These are phyloP conservation scores for Distichodus sexfasciatus DNA, from an alignment of 2,797 vertebrate genomes.

Conservation along the genomic window DNA sequence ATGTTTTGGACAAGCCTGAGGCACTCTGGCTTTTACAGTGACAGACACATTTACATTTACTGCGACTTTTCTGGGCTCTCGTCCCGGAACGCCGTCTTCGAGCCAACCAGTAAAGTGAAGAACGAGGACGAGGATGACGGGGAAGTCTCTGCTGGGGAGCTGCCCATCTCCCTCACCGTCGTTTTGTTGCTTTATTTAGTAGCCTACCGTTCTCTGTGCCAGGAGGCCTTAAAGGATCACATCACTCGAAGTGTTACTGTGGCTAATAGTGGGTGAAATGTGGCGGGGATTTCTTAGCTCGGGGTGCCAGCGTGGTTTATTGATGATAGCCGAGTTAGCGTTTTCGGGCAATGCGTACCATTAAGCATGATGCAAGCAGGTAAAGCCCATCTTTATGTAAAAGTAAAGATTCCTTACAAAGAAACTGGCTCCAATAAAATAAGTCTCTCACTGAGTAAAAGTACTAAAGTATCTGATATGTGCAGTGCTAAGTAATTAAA, in stretches of 20 bases:
- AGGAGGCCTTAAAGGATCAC: constrained; percentile 31
- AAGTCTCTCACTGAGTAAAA: too few species aligned
- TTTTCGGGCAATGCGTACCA: background rate
- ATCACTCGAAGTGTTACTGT: constrained; percentile 15
- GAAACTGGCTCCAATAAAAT: too few species aligned
- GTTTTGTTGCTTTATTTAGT: constrained; percentile 45
- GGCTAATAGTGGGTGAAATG: constrained; percentile 12
- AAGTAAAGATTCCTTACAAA: too few species aligned
- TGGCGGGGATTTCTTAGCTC: background rate
- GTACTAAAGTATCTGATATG: too few species aligned
- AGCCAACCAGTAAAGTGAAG: constrained; percentile 50
- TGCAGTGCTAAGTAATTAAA: too few species aligned
- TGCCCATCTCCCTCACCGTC: background rate
- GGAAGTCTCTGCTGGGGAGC: constrained; percentile 38
- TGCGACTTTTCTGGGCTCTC: constrained; percentile 29
- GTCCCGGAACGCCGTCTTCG: constrained; percentile 43
- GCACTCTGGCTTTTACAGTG: constrained; percentile 34
- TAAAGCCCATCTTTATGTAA: too few species aligned
- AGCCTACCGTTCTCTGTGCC: constrained; percentile 16
- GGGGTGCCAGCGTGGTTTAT: background rate
- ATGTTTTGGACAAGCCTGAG: background rate
- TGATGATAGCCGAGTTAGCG: background rate
- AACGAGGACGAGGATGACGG: constrained; percentile 40
- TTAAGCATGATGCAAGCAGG: too few species aligned
- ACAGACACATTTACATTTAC: constrained; percentile 46